Percentiles rank a stretch among this genome's conserved stretches.
phyloP scores from a whole-genome alignment of 2,113 vertebrate species.

The Cryptoleucopteryx plumbea region DNA sequence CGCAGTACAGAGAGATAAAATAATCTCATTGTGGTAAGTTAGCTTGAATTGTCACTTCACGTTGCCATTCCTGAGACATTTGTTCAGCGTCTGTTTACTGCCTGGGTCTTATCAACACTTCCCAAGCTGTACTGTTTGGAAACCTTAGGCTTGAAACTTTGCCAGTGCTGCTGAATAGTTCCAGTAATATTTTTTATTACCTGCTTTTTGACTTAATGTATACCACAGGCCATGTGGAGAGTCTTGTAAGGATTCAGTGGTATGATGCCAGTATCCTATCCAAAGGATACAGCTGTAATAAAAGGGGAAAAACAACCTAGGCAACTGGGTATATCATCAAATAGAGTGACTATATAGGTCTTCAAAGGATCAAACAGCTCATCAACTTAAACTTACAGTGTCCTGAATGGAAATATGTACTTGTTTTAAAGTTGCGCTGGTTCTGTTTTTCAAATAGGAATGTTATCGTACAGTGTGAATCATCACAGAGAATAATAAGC shows the following conservation, averaged over 20 bases:
- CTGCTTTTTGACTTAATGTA: neutral
- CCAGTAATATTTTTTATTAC: neutral
- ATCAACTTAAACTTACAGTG: neutral
- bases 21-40: constrained; percentile 10
- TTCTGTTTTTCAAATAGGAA: neutral
- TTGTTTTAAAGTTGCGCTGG: neutral
- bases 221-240: neutral
- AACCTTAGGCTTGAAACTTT: neutral
- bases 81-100: constrained; percentile 13
- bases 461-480: neutral
- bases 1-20: neutral
- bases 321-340: neutral
- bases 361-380: neutral
- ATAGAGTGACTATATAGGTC: neutral
- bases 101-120: constrained; percentile 12
- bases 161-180: neutral
- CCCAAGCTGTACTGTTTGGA: neutral
- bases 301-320: neutral
- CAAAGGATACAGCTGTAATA: neutral
- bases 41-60: constrained; percentile 5
- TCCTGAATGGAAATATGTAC: neutral
- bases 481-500: neutral
- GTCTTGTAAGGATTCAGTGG: neutral
- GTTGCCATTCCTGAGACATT: neutral
- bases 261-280: neutral